Evolutionary conservation across 2,888 invertebrate species (phyloP).

Genomic region (Hypena proboscidalis): DNA sequence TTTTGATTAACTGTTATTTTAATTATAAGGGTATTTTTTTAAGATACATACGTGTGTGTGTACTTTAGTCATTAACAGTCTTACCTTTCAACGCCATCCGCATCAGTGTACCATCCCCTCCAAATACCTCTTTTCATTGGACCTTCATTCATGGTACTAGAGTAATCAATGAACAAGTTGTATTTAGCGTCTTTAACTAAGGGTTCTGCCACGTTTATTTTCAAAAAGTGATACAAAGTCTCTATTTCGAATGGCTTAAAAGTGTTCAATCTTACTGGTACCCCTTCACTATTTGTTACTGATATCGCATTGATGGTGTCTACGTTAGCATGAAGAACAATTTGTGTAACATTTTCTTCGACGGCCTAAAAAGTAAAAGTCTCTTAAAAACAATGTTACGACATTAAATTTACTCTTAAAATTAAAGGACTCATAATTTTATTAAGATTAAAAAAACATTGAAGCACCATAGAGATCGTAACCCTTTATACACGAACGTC

Average conservation of each 20-base stretch:
- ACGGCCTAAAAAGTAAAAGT: constrained; percentile 54
- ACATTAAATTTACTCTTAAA: too few species aligned
- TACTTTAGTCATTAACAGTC: too few species aligned
- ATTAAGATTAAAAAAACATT: too few species aligned
- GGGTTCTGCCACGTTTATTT: constrained; percentile 57
- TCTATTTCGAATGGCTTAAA: constrained; percentile 45
- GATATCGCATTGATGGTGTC: constrained; percentile 55
- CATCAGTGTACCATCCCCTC: constrained; percentile 74
- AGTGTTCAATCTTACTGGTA: constrained; percentile 37
- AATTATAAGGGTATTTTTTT: too few species aligned
- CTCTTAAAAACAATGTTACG: too few species aligned
- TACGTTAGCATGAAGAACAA: constrained; percentile 81
- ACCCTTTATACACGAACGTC: too few species aligned
- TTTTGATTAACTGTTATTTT: too few species aligned
- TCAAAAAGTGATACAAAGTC: constrained; percentile 75
- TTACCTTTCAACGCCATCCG: constrained; percentile 64
- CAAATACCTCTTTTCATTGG: constrained; percentile 79
- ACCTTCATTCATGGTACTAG: constrained; percentile 80
- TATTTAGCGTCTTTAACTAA: constrained; percentile 63
- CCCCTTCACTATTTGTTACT: constrained; percentile 37
- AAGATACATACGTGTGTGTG: too few species aligned
- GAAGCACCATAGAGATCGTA: too few species aligned
- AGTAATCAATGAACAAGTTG: constrained; percentile 73
- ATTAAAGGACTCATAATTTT: too few species aligned
- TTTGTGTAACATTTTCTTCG: constrained; percentile 59